A percentile compares a stretch with the other conserved stretches of the same genome.
These are phyloP conservation scores for Tinea pellionella DNA, from an alignment of 2,888 invertebrate species.

Conservation along the genomic window DNA sequence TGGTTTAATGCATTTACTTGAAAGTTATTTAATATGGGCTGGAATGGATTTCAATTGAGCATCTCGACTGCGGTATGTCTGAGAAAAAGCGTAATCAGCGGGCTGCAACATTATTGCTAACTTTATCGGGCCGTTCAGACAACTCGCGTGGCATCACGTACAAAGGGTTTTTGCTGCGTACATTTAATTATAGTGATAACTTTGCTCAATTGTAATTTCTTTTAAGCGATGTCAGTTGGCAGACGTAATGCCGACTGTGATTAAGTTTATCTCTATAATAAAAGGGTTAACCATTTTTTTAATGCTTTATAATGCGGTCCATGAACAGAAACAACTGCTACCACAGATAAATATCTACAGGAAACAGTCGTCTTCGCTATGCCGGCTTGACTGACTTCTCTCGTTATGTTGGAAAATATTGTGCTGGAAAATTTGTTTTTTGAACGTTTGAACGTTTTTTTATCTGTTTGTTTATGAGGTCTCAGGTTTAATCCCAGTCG, in stretches of 20 bases:
- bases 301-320: too few species aligned
- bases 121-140: constrained; percentile 14
- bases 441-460: too few species aligned
- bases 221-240: neutral
- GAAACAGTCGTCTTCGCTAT: too few species aligned
- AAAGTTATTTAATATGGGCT: constrained; percentile 23
- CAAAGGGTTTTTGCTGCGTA: constrained; percentile 34
- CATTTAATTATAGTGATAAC: constrained; percentile 44
- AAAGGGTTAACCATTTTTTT: neutral
- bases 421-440: too few species aligned
- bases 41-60: constrained; percentile 21
- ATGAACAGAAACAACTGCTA: too few species aligned
- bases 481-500: too few species aligned
- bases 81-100: constrained; percentile 17
- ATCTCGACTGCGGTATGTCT: constrained; percentile 22
- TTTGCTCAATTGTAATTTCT: constrained; percentile 34
- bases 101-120: constrained; percentile 11
- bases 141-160: constrained; percentile 28
- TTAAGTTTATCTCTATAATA: neutral
- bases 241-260: neutral
- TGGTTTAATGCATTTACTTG: neutral
- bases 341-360: too few species aligned
- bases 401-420: too few species aligned
- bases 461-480: too few species aligned
- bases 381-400: too few species aligned